These are phyloP conservation scores for Drosophila robusta DNA, from an alignment of 2,888 invertebrate species.

Conservation along the genomic window DNA sequence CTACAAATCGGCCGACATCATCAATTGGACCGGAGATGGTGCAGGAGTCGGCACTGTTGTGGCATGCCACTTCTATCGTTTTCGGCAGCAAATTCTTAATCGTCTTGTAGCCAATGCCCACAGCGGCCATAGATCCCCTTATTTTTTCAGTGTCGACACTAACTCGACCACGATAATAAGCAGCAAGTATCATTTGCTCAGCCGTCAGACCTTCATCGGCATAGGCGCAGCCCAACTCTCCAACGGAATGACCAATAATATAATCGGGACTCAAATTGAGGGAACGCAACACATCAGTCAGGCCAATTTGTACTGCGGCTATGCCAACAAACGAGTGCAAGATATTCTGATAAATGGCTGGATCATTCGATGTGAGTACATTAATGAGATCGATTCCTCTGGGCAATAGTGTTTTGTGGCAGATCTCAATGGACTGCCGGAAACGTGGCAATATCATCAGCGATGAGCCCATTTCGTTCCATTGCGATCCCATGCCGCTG, in stretches of 20 bases:
- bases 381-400: constrained; percentile 88
- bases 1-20: constrained; percentile 88
- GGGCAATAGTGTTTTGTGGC: constrained; percentile 87
- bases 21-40: constrained; percentile 95
- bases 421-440: constrained; percentile 88
- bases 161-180: constrained; percentile 93
- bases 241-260: constrained; percentile 95
- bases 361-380: constrained; percentile 88
- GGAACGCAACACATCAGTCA: constrained; percentile 88
- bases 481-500: constrained; percentile 96
- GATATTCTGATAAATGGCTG: constrained; percentile 88
- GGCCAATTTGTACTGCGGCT: constrained; percentile 88
- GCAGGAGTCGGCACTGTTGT: constrained; percentile 93
- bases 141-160: constrained; percentile 90
- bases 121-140: constrained; percentile 94
- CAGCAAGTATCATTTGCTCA: constrained; percentile 93
- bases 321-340: constrained; percentile 91
- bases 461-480: constrained; percentile 92
- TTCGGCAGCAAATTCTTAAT: constrained; percentile 88
- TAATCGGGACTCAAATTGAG: constrained; percentile 89
- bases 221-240: constrained; percentile 97
- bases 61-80: constrained; percentile 94
- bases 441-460: constrained; percentile 91
- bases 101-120: constrained; percentile 89
- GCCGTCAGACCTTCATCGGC: constrained; percentile 96